These are phyloP conservation scores for Anolis carolinensis DNA, from an alignment of 2,113 vertebrate genomes.

Conservation along the genomic window DNA sequence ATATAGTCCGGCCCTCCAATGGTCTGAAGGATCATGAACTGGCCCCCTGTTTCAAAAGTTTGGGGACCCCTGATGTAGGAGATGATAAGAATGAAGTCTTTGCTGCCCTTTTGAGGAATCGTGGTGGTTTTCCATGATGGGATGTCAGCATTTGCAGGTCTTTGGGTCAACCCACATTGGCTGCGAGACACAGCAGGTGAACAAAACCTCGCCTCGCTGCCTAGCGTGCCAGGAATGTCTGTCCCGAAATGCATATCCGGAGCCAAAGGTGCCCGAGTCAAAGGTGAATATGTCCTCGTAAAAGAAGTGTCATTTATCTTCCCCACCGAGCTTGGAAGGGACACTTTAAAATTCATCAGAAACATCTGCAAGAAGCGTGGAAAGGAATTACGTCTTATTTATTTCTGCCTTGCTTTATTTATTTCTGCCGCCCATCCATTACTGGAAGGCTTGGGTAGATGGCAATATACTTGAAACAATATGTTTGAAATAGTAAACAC, in stretches of 20 bases:
- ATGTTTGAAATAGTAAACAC: background rate
- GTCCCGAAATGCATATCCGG: background rate
- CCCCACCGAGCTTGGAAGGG: background rate
- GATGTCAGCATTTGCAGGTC: background rate
- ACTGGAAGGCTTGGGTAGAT: background rate
- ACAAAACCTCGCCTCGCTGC: background rate
- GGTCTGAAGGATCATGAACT: too few species aligned
- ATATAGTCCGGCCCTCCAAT: too few species aligned
- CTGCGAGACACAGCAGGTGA: background rate
- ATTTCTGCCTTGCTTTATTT: background rate
- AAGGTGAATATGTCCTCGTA: background rate
- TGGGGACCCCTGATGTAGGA: too few species aligned
- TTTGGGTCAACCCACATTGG: too few species aligned
- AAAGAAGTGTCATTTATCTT: too few species aligned
- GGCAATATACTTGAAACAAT: background rate
- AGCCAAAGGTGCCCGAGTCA: background rate
- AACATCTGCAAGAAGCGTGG: background rate
- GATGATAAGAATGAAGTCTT: too few species aligned
- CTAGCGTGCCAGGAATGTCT: background rate
- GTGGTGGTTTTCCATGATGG: background rate
- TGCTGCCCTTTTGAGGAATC: background rate
- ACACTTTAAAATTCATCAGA: background rate
- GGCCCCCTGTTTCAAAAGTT: too few species aligned
- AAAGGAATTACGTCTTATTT: background rate
- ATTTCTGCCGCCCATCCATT: background rate